These are phyloP conservation scores for Cecidostiba fungosa DNA, from an alignment of 2,888 invertebrate species.

Conservation along the genomic window DNA sequence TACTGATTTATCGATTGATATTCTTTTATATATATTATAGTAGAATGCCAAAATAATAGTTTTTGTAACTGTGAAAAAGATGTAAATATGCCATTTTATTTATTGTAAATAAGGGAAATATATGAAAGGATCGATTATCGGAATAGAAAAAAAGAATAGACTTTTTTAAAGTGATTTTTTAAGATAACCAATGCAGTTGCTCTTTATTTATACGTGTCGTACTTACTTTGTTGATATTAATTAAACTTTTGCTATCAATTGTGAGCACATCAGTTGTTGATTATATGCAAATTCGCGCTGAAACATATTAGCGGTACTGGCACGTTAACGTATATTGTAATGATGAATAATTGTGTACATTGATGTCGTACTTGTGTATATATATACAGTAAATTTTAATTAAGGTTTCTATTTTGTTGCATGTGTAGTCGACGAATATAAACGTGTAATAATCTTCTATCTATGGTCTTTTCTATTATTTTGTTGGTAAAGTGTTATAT, in stretches of 20 bases:
- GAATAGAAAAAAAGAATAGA: background rate
- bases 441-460: slow-evolving; percentile 24
- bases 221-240: slow-evolving; percentile 58
- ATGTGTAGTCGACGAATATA: slow-evolving; percentile 12
- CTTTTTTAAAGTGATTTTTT: slow-evolving; percentile 37
- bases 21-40: background rate
- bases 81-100: slow-evolving; percentile 43
- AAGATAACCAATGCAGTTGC: slow-evolving; percentile 19
- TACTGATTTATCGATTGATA: background rate
- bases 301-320: slow-evolving; percentile 41
- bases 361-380: slow-evolving; percentile 72
- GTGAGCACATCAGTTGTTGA: slow-evolving; percentile 27
- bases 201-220: slow-evolving; percentile 39
- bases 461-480: background rate
- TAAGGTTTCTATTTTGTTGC: slow-evolving; percentile 39
- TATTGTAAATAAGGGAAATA: slow-evolving; percentile 62
- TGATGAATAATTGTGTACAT: slow-evolving; percentile 69
- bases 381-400: slow-evolving; percentile 66
- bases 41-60: slow-evolving; percentile 28
- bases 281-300: slow-evolving; percentile 1
- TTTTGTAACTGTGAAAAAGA: slow-evolving; percentile 19
- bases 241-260: slow-evolving; percentile 7
- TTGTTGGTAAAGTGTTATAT: background rate
- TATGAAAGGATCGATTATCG: slow-evolving; percentile 27
- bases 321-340: slow-evolving; percentile 54